Evolutionary conservation across 2,797 vertebrate genomes (phyloP).

Genomic region (Anguilla anguilla): DNA sequence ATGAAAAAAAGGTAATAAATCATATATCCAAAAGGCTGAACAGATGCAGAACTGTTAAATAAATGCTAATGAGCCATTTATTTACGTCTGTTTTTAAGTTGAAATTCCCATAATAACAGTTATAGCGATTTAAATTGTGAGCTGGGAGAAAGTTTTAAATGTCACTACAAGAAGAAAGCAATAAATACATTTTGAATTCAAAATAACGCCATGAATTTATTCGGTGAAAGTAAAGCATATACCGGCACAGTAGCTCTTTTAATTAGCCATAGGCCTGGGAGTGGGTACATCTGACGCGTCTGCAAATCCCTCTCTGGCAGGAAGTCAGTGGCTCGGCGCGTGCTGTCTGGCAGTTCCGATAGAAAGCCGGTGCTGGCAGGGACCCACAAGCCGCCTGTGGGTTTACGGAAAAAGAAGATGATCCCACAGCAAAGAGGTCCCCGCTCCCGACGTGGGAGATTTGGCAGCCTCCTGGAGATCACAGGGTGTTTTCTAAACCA

Average conservation of each 20-base stretch:
- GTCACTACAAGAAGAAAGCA: conserved; percentile 32
- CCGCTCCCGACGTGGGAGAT: conserved; percentile 58
- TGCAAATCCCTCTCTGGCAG: conserved; percentile 79
- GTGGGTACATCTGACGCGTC: conserved; percentile 78
- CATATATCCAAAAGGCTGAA: not conserved
- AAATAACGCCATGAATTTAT: conserved; percentile 76
- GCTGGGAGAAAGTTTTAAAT: conserved; percentile 54
- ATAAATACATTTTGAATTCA: conserved; percentile 68
- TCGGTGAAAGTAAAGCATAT: conserved; percentile 53
- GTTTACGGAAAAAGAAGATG: conserved; percentile 76
- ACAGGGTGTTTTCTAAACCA: conserved; percentile 69
- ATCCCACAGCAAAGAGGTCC: conserved; percentile 71
- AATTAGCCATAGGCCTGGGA: conserved; percentile 79
- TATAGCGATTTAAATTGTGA: conserved; percentile 56
- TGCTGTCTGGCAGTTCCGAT: conserved; percentile 76
- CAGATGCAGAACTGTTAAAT: not conserved
- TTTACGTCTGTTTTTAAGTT: conserved; percentile 26
- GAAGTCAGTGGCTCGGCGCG: conserved; percentile 69
- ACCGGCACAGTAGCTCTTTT: conserved; percentile 73
- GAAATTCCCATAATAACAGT: not conserved
- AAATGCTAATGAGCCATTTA: conserved; percentile 1
- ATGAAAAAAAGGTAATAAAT: not conserved
- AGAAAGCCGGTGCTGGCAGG: conserved; percentile 72
- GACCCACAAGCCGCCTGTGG: conserved; percentile 70
- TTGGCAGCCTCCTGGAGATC: conserved; percentile 67